These are phyloP conservation scores for Lasioglossum oenotherae DNA, from an alignment of 2,888 invertebrate genomes.

Conservation along the genomic window DNA sequence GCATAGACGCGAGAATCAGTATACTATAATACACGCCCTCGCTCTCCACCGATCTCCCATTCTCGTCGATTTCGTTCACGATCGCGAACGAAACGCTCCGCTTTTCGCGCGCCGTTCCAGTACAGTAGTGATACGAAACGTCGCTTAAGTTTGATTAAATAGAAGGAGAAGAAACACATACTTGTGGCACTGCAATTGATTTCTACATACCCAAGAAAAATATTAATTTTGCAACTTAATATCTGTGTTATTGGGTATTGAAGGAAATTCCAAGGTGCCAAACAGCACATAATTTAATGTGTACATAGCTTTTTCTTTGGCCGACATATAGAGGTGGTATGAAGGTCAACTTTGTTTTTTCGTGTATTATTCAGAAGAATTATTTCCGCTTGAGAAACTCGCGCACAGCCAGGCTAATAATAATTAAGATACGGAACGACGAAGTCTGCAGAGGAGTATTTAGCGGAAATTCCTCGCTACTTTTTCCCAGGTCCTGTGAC, in stretches of 20 bases:
- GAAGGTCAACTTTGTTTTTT: no score
- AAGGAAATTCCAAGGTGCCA: no score
- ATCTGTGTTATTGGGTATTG: no score
- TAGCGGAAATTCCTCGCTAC: background rate
- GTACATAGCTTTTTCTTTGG: no score
- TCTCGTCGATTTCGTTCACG: conserved; percentile 35
- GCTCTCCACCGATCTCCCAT: background rate
- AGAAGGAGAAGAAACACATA: background rate
- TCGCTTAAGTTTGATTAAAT: background rate
- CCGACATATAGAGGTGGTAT: no score
- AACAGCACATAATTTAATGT: no score
- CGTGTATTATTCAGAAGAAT: background rate
- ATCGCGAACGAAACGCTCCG: conserved; percentile 16
- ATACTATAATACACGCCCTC: conserved; percentile 48
- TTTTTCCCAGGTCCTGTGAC: background rate
- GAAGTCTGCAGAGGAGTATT: background rate
- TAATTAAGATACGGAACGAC: background rate
- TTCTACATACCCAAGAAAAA: background rate
- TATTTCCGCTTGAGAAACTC: background rate
- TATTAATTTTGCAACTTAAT: background rate
- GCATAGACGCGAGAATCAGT: conserved; percentile 53
- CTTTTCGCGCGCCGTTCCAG: conserved; percentile 11
- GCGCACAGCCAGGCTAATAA: background rate
- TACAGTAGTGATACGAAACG: background rate
- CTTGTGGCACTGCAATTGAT: background rate